Percentiles rank a stretch among this genome's conserved stretches.
phyloP scores from a whole-genome alignment of 2,797 vertebrate genomes.

The Tiaroga cobitis region DNA sequence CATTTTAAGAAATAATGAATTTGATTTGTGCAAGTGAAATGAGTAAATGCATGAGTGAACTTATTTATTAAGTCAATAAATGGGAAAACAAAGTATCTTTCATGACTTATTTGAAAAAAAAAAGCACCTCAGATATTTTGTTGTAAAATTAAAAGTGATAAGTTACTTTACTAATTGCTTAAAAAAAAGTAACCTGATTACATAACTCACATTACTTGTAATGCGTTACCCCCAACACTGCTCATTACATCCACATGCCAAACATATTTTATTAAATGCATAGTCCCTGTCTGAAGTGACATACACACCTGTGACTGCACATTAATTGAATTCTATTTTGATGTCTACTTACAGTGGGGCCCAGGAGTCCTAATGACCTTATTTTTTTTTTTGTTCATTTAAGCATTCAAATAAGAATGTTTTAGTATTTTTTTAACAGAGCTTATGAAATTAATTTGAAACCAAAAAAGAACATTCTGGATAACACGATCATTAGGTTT shows the following conservation, averaged over 20 bases:
- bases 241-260: conserved; percentile 1
- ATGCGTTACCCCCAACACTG: background rate
- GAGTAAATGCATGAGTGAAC: too few species aligned
- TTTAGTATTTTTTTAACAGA: background rate
- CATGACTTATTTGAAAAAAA: too few species aligned
- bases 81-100: too few species aligned
- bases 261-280: conserved; percentile 3
- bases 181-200: background rate
- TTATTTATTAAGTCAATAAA: background rate
- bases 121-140: background rate
- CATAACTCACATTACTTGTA: background rate
- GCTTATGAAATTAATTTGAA: background rate
- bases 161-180: too few species aligned
- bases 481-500: background rate
- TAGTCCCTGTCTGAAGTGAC: background rate
- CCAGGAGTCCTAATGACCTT: too few species aligned
- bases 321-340: background rate
- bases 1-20: background rate
- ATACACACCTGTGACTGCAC: background rate
- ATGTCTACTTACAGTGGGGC: background rate
- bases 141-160: too few species aligned
- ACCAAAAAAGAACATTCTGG: background rate
- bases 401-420: background rate
- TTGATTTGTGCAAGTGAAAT: background rate
- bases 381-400: background rate